A percentile compares a stretch with the other conserved stretches of the same genome.
Evolutionary conservation across 2,888 invertebrate genomes (phyloP).

Genomic region (Celastrina argiolus): DNA sequence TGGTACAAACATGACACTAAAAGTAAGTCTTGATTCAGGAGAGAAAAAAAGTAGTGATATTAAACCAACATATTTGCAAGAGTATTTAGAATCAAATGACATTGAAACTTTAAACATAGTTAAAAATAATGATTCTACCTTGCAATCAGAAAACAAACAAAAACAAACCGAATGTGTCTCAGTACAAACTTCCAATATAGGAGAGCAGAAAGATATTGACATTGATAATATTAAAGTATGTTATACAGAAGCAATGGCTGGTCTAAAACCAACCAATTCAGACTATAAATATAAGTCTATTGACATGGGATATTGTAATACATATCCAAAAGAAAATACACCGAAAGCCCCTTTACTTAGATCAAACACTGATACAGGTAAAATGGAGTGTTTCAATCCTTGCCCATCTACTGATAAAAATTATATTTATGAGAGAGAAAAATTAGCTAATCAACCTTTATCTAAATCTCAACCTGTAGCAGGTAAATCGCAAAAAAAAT

Average conservation of each 20-base stretch:
- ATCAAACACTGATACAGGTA: constrained; percentile 49
- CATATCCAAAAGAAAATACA: constrained; percentile 48
- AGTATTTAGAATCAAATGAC: neutral
- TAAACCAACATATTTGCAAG: neutral
- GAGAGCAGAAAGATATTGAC: neutral
- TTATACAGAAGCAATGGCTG: neutral
- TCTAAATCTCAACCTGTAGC: neutral
- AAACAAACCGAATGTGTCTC: constrained; percentile 4
- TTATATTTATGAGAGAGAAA: neutral
- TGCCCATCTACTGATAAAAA: neutral
- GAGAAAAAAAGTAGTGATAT: neutral
- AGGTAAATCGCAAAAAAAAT: neutral
- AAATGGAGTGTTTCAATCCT: constrained; percentile 33
- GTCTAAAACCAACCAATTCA: neutral
- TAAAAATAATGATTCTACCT: neutral
- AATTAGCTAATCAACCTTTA: neutral
- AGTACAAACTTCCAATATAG: neutral
- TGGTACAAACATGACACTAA: constrained; percentile 67
- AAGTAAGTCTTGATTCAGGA: constrained; percentile 42
- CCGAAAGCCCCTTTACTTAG: constrained; percentile 46
- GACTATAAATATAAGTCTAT: constrained; percentile 5
- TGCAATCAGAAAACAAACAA: neutral
- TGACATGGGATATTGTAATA: constrained; percentile 39
- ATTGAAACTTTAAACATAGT: neutral
- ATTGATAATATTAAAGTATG: neutral